These are phyloP conservation scores for Nemopilema nomurai DNA, from an alignment of 30 jellyfish, hydroid and myxozoan species.

Conservation along the genomic window DNA sequence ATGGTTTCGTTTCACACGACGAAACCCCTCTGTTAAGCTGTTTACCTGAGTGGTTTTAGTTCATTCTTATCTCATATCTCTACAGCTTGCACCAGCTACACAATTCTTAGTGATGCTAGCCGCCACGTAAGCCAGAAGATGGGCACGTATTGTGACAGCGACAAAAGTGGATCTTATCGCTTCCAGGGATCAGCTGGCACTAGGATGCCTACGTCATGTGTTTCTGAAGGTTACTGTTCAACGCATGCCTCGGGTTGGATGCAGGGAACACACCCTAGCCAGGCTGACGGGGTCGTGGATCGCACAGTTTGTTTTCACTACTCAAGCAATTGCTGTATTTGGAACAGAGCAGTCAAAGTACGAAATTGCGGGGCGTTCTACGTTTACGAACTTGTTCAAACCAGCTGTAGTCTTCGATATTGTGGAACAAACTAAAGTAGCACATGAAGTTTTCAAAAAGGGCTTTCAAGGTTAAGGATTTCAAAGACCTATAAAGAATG, in stretches of 20 bases:
- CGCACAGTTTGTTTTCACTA: neutral
- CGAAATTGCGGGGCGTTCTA: neutral
- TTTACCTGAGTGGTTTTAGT: neutral
- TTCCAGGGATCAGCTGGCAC: slow-evolving; percentile 1
- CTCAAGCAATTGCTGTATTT: neutral
- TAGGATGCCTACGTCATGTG: neutral
- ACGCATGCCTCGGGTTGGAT: neutral
- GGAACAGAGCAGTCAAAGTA: neutral
- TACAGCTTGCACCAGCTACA: neutral
- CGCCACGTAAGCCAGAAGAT: neutral
- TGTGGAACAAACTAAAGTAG: neutral
- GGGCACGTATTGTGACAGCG: neutral
- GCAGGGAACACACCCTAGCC: neutral
- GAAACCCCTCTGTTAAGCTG: neutral
- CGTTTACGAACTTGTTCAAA: neutral
- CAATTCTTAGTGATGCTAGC: neutral
- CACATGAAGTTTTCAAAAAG: neutral
- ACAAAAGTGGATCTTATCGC: neutral
- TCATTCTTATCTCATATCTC: neutral
- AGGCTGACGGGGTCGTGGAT: neutral
- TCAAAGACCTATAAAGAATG: too few species aligned
- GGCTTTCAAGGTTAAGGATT: too few species aligned
- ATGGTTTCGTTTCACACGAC: too few species aligned
- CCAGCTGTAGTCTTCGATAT: neutral
- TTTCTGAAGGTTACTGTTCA: neutral